Conservation (phyloP, 2,113 vertebrate genomes). For the Rhegmatorhina hoffmannsi region DNA sequence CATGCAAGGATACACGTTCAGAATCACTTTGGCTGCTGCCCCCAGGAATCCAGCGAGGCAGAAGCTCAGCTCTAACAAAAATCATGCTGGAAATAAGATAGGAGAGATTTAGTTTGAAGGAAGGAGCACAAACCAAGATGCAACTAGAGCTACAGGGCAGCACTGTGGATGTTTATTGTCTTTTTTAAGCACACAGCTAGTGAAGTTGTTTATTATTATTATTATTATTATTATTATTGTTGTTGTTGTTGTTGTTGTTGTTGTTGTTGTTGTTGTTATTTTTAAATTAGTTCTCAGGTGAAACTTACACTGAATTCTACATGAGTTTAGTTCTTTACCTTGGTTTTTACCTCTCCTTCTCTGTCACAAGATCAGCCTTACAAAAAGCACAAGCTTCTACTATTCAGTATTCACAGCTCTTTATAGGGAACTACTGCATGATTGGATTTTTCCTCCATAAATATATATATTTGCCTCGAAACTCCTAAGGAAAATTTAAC, state of each 20-base stretch:
- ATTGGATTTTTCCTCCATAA: background rate
- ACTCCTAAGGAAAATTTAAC: background rate
- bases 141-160: background rate
- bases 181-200: fast-evolving
- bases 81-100: background rate
- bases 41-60: background rate
- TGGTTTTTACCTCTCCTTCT: background rate
- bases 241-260: background rate
- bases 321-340: background rate
- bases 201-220: background rate
- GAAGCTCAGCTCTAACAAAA: background rate
- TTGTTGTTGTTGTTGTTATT: background rate
- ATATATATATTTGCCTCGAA: background rate
- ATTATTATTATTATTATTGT: background rate
- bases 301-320: background rate
- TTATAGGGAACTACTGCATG: background rate
- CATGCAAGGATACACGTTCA: background rate
- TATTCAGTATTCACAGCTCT: background rate
- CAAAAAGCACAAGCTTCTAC: background rate
- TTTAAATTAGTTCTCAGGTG: background rate
- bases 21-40: background rate
- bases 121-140: background rate
- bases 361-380: background rate
- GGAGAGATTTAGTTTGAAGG: background rate
- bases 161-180: background rate